Conservation (phyloP, 2,113 vertebrate genomes). For the Melanerpes formicivorus region DNA sequence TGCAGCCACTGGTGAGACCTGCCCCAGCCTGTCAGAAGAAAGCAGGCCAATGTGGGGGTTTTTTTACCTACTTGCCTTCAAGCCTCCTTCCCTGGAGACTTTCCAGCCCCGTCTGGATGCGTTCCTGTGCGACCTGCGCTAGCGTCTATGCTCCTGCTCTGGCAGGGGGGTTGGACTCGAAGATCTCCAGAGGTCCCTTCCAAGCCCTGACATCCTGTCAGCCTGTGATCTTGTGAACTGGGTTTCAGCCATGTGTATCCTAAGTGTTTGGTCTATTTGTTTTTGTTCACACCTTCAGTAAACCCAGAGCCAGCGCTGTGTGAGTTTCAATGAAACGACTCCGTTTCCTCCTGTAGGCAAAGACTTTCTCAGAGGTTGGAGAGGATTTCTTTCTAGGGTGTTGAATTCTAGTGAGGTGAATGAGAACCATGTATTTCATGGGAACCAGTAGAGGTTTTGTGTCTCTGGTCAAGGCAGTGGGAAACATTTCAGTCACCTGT, state of each 20-base stretch:
- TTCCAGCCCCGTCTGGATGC: too few species aligned
- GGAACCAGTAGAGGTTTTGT: background rate
- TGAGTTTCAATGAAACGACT: background rate
- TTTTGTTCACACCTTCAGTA: conserved; percentile 16
- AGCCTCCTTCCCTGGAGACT: too few species aligned
- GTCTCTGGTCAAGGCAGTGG: background rate
- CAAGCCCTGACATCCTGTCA: too few species aligned
- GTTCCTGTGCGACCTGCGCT: too few species aligned
- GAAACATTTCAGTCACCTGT: background rate
- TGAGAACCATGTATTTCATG: background rate
- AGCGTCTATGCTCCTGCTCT: too few species aligned
- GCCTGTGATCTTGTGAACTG: too few species aligned
- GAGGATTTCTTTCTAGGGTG: background rate
- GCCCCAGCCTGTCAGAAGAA: background rate
- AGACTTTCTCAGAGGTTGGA: background rate
- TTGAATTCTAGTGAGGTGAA: background rate
- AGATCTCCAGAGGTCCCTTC: too few species aligned
- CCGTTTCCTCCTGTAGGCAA: background rate
- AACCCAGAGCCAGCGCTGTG: background rate
- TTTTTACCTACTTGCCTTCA: background rate
- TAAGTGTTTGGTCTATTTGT: conserved; percentile 4
- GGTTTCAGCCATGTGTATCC: background rate
- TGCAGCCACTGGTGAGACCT: background rate
- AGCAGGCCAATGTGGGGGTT: background rate
- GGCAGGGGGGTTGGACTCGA: too few species aligned